Percentiles rank a stretch among this genome's conserved stretches.
Evolutionary conservation across 37 sponge, comb jelly and placozoan genomes (phyloP).

Genomic region (Cladorhizidae sp.): DNA sequence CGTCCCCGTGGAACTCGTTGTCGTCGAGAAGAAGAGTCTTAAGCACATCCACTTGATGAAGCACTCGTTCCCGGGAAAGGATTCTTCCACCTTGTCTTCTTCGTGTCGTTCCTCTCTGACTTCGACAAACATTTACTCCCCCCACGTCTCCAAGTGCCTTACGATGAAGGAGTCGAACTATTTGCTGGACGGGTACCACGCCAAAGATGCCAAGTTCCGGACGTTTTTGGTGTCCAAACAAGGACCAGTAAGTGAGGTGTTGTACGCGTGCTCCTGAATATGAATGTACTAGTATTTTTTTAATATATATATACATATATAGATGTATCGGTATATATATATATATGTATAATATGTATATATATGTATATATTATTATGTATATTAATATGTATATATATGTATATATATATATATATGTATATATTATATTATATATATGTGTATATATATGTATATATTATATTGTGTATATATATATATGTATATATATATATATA

Average conservation of each 20-base stretch:
- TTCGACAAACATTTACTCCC: neutral
- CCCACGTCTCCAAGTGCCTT: neutral
- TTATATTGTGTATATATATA: too few species aligned
- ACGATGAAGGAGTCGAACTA: slow-evolving; percentile 16
- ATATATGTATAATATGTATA: too few species aligned
- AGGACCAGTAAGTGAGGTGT: slow-evolving; percentile 12
- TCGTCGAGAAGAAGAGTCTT: slow-evolving; percentile 20
- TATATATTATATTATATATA: neutral
- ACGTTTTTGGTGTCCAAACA: neutral
- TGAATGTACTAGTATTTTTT: neutral
- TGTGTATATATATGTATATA: too few species aligned
- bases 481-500: too few species aligned
- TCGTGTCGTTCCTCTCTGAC: neutral
- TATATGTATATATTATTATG: too few species aligned
- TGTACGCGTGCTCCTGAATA: too few species aligned
- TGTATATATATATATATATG: too few species aligned
- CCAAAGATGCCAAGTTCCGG: slow-evolving; percentile 36
- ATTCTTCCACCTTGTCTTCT: neutral
- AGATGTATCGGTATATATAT: neutral
- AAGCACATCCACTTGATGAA: neutral
- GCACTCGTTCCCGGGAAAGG: neutral
- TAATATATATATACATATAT: neutral
- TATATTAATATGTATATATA: too few species aligned
- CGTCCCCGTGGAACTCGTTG: slow-evolving; percentile 26
- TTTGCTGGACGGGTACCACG: slow-evolving; percentile 38